phyloP scores from a whole-genome alignment of 2,888 invertebrate species.

The Pseudococcus viburni region DNA sequence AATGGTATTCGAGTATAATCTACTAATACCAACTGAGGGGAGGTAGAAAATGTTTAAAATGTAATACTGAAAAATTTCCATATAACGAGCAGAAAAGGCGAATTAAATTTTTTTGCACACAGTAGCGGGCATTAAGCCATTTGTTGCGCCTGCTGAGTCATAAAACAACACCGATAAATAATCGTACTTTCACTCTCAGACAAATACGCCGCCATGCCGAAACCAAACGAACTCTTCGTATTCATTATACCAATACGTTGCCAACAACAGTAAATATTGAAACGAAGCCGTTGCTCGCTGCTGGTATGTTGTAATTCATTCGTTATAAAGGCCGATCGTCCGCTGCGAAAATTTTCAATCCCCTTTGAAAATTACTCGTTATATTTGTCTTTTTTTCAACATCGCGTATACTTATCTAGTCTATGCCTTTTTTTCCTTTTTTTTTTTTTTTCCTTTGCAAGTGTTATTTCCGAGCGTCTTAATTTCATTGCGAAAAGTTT shows the following conservation, averaged over 20 bases:
- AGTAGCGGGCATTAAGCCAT: conserved; percentile 44
- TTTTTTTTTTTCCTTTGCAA: not conserved
- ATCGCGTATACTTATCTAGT: not conserved
- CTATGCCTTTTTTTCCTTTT: not conserved
- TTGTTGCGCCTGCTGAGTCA: conserved; percentile 51
- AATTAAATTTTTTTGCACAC: conserved; percentile 34
- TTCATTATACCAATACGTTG: conserved; percentile 32
- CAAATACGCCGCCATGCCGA: conserved; percentile 26
- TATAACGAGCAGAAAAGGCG: conserved; percentile 11
- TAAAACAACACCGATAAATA: conserved; percentile 56
- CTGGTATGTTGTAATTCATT: conserved; percentile 42
- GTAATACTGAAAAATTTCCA: not conserved
- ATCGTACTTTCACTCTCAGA: conserved; percentile 56
- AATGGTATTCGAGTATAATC: not conserved
- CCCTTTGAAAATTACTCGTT: conserved; percentile 32
- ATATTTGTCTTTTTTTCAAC: not conserved
- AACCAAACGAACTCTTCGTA: conserved; percentile 28
- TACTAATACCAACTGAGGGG: not conserved
- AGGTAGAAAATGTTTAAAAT: not conserved
- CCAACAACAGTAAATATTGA: conserved; percentile 25
- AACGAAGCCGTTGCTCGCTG: not conserved
- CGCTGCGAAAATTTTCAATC: conserved; percentile 21
- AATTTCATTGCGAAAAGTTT: conserved; percentile 27
- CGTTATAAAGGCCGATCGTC: conserved; percentile 23
- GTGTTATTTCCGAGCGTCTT: conserved; percentile 21